Evolutionary conservation across 2,113 vertebrate genomes (phyloP).

Genomic region (Bombycilla garrulus): DNA sequence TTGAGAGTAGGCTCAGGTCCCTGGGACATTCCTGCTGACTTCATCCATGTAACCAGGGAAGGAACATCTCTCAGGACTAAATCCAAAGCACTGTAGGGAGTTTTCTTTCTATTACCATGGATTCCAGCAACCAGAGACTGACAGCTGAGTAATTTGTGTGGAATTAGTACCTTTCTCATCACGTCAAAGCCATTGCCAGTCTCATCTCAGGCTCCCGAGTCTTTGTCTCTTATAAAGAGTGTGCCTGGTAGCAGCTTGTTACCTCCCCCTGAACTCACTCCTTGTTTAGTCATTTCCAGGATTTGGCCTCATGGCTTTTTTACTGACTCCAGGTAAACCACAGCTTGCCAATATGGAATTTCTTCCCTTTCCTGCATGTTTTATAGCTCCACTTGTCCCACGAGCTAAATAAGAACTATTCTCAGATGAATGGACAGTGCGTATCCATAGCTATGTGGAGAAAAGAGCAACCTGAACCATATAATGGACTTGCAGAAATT

Average conservation of each 20-base stretch:
- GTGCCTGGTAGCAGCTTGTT: background rate
- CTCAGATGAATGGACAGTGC: background rate
- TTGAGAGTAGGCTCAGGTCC: background rate
- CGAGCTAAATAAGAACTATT: background rate
- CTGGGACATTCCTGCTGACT: background rate
- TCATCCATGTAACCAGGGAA: background rate
- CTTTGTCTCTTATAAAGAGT: background rate
- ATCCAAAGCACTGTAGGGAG: background rate
- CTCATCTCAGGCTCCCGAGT: background rate
- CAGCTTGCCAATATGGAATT: slow-evolving; percentile 9
- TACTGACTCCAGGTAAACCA: background rate
- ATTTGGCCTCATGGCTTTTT: background rate
- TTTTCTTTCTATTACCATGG: background rate
- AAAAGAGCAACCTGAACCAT: background rate
- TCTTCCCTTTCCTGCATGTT: slow-evolving; percentile 1
- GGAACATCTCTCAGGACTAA: background rate
- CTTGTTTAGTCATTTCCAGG: background rate
- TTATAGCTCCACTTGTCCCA: background rate
- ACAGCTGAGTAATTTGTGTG: background rate
- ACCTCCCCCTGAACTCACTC: background rate
- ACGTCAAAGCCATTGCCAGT: background rate
- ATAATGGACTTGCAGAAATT: background rate
- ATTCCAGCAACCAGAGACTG: background rate
- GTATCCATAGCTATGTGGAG: background rate
- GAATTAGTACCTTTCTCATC: background rate